These are phyloP conservation scores for Heliconius congener DNA, from an alignment of 1,140 invertebrate species.

Conservation along the genomic window DNA sequence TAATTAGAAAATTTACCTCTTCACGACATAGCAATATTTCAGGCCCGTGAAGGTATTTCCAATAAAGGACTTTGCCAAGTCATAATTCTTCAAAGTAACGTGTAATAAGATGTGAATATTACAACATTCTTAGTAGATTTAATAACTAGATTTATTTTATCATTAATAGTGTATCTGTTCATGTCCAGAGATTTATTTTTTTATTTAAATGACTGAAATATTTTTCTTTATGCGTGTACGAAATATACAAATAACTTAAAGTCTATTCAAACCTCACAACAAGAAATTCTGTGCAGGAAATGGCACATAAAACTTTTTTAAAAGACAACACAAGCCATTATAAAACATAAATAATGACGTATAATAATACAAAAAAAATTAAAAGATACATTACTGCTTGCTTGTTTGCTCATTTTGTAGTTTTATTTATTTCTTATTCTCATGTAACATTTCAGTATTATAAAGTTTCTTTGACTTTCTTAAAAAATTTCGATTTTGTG, in stretches of 20 bases:
- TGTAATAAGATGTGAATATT: conserved; percentile 80
- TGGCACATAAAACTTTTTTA: conserved; percentile 51
- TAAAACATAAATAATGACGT: neutral
- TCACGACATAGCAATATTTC: conserved; percentile 81
- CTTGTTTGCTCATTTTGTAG: neutral
- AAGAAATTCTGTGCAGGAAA: conserved; percentile 61
- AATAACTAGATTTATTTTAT: conserved; percentile 45
- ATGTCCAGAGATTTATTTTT: neutral
- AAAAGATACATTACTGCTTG: neutral
- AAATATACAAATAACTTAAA: conserved; percentile 41
- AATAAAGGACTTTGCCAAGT: conserved; percentile 81
- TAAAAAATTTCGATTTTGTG: no score
- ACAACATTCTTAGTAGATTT: conserved; percentile 75
- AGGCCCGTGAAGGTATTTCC: conserved; percentile 80
- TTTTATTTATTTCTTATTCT: neutral
- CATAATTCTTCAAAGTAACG: conserved; percentile 81
- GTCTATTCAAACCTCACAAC: conserved; percentile 55
- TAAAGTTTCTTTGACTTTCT: neutral
- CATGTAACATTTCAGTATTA: neutral
- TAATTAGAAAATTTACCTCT: conserved; percentile 81
- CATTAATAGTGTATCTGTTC: neutral
- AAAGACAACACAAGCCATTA: neutral
- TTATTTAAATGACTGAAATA: neutral
- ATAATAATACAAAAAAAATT: neutral
- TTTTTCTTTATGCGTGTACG: no score